Conservation (phyloP, 2,888 invertebrate species). For the Nephrotoma guestfalica region DNA sequence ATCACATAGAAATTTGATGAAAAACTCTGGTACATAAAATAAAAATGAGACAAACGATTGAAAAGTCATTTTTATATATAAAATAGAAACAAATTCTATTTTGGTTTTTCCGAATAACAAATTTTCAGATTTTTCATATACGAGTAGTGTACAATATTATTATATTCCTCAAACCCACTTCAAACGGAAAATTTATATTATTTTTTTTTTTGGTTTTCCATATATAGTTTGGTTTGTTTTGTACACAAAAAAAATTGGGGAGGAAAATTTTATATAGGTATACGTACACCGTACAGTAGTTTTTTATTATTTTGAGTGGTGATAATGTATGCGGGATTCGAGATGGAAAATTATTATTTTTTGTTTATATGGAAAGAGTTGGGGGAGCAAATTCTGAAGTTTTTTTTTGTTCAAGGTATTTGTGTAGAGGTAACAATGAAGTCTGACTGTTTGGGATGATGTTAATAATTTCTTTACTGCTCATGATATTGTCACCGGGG, state of each 20-base stretch:
- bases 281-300: neutral
- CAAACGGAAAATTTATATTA: neutral
- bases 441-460: neutral
- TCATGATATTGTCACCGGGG: neutral
- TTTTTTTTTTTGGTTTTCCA: neutral
- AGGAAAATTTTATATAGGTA: neutral
- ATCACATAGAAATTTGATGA: neutral
- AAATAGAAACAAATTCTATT: neutral
- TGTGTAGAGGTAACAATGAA: neutral
- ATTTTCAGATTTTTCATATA: neutral
- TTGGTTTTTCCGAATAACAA: neutral
- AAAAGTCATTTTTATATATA: neutral
- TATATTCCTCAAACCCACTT: neutral
- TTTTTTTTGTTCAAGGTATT: neutral
- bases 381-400: neutral
- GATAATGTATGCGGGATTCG: neutral
- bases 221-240: neutral
- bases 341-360: neutral
- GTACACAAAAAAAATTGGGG: neutral
- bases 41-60: neutral
- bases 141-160: neutral
- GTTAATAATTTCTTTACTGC: neutral
- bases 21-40: neutral
- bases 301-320: neutral
- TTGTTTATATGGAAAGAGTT: neutral